Base-by-base conservation (phyloP, 2,113 vertebrate species). In the Fregata magnificens region DNA sequence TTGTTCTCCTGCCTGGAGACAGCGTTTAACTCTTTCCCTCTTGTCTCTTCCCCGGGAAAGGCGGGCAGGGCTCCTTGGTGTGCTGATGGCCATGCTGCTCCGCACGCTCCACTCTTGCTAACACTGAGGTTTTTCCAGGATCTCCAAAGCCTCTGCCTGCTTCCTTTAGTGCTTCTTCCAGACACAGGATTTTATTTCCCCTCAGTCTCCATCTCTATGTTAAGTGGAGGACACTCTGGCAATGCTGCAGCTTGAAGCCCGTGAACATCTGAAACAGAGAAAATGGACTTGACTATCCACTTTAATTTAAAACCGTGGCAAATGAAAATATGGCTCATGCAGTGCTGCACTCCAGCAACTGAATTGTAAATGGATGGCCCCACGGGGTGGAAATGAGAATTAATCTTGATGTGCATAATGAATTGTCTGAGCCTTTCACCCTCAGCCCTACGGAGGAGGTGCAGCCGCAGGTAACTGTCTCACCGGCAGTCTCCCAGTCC, bases 1-100 rank as follows among this genome's bases (percentile, higher is more conserved):
- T 93, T 95, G 76, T 92, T 96, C 85, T 89, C 63, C 93, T 95
- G 93, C 84, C 86, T 92, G 72, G 83, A 94, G 87, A 86, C 53
- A 63, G 78, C 18, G 83, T 86, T 95, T 94, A 96, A 96, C 95
- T 49, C 94, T 78, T 96, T 95, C 90, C 44, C 55, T 55, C 26
- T 67, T 14, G 49, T 45, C 58, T 32, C 24, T 14, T 32, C 52
- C 77, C 29, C 1, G 2, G 88, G 47, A 5, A 13, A 36, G 63
- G 50, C 62, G 2, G 67, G 72, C 40, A n/a, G 65, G 76, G 78
- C 26, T 80, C 16, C 72, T 22, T 4, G 2, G n/a, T 2, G 16
- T 13, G 67, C 73, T 19, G 2, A 16, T 1, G 20, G 36, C 38
- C 6, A 2, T 5, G 70, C 49, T 7, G 29, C 56, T 62, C 81